Evolutionary conservation across 2,113 vertebrate genomes (phyloP).

Genomic region (Alethe diademata): DNA sequence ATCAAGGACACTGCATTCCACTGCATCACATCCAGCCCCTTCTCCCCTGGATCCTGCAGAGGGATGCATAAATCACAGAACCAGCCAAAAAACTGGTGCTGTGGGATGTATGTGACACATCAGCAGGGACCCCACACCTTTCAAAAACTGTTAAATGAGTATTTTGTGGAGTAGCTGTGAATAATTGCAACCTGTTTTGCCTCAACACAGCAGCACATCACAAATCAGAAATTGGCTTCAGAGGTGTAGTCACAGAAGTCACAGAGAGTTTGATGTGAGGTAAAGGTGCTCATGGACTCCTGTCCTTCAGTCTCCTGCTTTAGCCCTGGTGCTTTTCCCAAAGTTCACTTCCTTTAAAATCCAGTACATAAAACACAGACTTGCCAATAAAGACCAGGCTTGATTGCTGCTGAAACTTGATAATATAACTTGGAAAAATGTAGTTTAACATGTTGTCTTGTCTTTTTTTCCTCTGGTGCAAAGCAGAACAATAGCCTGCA

Average conservation of each 20-base stretch:
- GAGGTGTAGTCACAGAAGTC: background rate
- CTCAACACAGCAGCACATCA: background rate
- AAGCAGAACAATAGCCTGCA: background rate
- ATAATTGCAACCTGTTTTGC: constrained; percentile 4
- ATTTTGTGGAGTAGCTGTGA: background rate
- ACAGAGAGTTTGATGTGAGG: background rate
- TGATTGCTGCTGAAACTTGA: background rate
- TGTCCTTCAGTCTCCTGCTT: background rate
- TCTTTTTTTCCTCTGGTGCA: background rate
- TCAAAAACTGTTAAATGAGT: background rate
- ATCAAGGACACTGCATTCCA: background rate
- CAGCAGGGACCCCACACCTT: background rate
- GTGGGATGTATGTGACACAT: background rate
- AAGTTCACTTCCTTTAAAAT: background rate
- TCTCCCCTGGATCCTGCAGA: background rate
- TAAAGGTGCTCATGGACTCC: background rate
- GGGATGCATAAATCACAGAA: background rate
- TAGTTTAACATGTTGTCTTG: background rate
- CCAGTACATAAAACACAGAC: background rate
- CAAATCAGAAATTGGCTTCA: background rate
- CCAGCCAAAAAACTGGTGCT: background rate
- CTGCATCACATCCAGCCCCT: background rate
- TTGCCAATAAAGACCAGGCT: background rate
- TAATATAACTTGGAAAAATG: background rate
- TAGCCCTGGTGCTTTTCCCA: background rate